Base-by-base conservation (phyloP, 2,797 vertebrate genomes). In the Scarus forsteni region DNA sequence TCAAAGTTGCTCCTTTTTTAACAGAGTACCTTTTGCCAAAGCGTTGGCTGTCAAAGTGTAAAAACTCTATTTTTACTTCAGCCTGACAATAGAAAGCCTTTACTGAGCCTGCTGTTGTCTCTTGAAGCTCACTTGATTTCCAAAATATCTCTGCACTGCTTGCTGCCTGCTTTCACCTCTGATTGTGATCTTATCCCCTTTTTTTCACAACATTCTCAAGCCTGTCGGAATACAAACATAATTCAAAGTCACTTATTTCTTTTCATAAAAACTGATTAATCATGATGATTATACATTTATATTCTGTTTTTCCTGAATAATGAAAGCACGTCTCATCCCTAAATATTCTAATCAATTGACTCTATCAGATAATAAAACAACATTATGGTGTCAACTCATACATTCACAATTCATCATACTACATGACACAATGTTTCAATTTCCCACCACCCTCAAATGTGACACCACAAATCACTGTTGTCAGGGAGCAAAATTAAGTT, bases 171-270 rank as follows among this genome's bases (percentile, higher is more conserved):
- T 18, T 42, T 60, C 27, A 52, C 10, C 16, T 59, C 53, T 19
- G 38, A 44, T 43, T 50, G 46, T 8, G 8, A 27, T 45, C 16
- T 14, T 44, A 10, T 57, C n/a, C 3, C 14, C 13, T 55, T 10
- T 80, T 58, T 70, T 69, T 68, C 69, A 90, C 85, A 85, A 70
- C 7, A 93, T 97, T 74, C 61, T 96, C 88, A 87, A 94, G 73
- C 91, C 95, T 79, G 95, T 10, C 74, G 93, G 92, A 94, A 85
- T 79, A 40, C 88, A 91, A 14, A 88, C 90, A 96, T 72, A 80
- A 95, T 81, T 88, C 38, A 88, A 73, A 91, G 85, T 7, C 7
- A 6, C 15, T 48, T 39, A 44, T 45, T 79, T 90, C 66, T 84
- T 86, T 27, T 27, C 27, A 27, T 27, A 27, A 2, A 4, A 27